Conservation (phyloP, 1,140 invertebrate species). For the Proales similis region DNA sequence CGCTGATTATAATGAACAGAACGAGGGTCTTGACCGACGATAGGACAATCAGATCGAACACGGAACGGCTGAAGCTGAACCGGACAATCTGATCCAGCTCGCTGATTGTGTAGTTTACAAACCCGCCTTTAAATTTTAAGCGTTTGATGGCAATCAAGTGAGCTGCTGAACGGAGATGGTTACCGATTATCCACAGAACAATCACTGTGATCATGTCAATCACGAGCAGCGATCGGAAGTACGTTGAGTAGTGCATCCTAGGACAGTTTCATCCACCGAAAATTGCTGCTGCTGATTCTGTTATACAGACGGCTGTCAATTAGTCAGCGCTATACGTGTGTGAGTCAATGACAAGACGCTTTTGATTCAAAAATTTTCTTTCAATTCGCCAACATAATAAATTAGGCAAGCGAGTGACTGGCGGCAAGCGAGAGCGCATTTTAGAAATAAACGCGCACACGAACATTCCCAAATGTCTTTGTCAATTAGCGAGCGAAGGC, state of each 20-base stretch:
- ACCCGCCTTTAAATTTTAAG: conserved; percentile 8
- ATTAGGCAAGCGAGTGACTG: too few species aligned
- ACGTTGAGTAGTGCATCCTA: conserved; percentile 34
- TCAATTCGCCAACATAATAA: too few species aligned
- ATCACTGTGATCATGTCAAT: conserved; percentile 7
- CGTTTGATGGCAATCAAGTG: background rate
- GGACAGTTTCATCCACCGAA: too few species aligned
- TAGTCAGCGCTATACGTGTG: too few species aligned
- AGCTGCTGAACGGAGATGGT: background rate
- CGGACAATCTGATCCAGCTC: conserved; percentile 30
- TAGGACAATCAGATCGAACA: conserved; percentile 28
- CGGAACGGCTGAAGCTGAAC: conserved; percentile 13
- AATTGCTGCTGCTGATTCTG: too few species aligned
- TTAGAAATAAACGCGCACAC: too few species aligned
- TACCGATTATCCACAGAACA: conserved; percentile 31
- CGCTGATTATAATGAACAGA: conserved; percentile 13
- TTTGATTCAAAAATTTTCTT: too few species aligned
- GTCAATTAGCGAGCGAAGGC: too few species aligned
- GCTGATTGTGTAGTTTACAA: conserved; percentile 7
- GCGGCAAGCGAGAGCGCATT: too few species aligned
- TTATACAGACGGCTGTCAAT: too few species aligned
- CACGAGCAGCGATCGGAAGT: conserved; percentile 5
- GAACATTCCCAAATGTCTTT: too few species aligned
- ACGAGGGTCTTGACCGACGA: conserved; percentile 31
- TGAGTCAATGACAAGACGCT: too few species aligned